A percentile compares a stretch with the other conserved stretches of the same genome.
These are phyloP conservation scores for Drosophila santomea DNA, from an alignment of 1,140 invertebrate species.

Conservation along the genomic window DNA sequence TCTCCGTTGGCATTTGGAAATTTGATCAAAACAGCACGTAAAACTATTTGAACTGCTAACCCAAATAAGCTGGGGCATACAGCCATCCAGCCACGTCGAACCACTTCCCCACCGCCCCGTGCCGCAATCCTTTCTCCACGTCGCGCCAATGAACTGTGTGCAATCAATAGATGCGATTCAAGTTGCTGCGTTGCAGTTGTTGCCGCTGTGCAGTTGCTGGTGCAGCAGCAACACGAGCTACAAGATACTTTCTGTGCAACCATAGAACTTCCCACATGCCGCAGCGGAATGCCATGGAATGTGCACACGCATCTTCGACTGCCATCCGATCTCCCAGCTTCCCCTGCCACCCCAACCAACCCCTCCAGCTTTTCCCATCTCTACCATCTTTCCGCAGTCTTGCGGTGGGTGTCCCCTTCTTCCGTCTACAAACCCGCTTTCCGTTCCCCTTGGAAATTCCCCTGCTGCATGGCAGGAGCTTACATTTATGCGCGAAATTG, in stretches of 20 bases:
- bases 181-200: constrained; percentile 32
- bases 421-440: neutral
- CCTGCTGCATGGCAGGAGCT: constrained; percentile 57
- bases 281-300: constrained; percentile 67
- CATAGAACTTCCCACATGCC: constrained; percentile 74
- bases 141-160: constrained; percentile 73
- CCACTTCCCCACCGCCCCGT: constrained; percentile 1
- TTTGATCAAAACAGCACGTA: constrained; percentile 76
- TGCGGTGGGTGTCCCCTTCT: constrained; percentile 65
- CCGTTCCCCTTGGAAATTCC: neutral
- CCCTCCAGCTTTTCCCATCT: neutral
- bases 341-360: no score
- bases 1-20: constrained; percentile 69
- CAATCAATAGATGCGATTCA: constrained; percentile 74
- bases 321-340: constrained; percentile 52
- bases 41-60: constrained; percentile 81
- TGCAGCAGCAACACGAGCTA: constrained; percentile 55
- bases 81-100: constrained; percentile 5
- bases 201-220: constrained; percentile 23
- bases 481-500: constrained; percentile 82
- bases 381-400: constrained; percentile 32
- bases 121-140: constrained; percentile 18
- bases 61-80: constrained; percentile 62
- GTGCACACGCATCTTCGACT: constrained; percentile 80
- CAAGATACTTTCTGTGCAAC: constrained; percentile 72